These are phyloP conservation scores for Caenorhabditis auriculariae DNA, from an alignment of 2,888 invertebrate species.

Conservation along the genomic window DNA sequence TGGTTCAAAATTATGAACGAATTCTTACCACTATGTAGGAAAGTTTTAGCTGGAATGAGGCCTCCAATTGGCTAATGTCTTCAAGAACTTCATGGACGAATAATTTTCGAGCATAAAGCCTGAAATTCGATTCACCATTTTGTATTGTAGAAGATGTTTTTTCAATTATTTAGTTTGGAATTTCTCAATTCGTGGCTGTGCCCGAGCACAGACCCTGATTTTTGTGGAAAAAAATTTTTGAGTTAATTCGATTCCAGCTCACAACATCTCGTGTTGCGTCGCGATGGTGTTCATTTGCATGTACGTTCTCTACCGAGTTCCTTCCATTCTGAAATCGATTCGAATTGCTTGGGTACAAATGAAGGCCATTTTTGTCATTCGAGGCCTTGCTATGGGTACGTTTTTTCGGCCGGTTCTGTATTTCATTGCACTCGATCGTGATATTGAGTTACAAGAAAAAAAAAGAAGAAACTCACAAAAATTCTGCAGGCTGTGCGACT, in stretches of 20 bases:
- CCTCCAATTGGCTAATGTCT: too few relatives aligned
- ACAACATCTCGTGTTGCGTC: slow-evolving; percentile 66
- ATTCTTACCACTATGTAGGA: too few relatives aligned
- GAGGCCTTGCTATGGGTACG: slow-evolving; percentile 60
- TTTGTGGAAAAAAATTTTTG: background rate
- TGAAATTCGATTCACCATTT: too few relatives aligned
- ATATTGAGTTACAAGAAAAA: background rate
- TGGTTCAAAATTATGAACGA: background rate
- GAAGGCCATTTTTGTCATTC: slow-evolving; percentile 62
- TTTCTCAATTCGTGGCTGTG: too few relatives aligned
- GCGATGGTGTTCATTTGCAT: slow-evolving; percentile 65
- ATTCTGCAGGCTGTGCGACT: slow-evolving; percentile 30
- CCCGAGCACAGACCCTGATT: too few relatives aligned
- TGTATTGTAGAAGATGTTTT: too few relatives aligned
- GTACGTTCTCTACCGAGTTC: slow-evolving; percentile 65
- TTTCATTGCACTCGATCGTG: too few relatives aligned
- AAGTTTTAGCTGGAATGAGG: too few relatives aligned
- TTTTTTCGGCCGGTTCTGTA: background rate
- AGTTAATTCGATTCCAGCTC: slow-evolving; percentile 57
- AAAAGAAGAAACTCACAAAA: background rate
- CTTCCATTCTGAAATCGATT: slow-evolving; percentile 63
- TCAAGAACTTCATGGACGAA: too few relatives aligned
- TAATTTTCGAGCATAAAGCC: too few relatives aligned
- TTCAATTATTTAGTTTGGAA: too few relatives aligned
- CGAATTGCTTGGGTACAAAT: slow-evolving; percentile 39